A percentile compares a stretch with the other conserved stretches of the same genome.
Evolutionary conservation across 1,140 invertebrate species (phyloP).

Genomic region (Cydia splendana): DNA sequence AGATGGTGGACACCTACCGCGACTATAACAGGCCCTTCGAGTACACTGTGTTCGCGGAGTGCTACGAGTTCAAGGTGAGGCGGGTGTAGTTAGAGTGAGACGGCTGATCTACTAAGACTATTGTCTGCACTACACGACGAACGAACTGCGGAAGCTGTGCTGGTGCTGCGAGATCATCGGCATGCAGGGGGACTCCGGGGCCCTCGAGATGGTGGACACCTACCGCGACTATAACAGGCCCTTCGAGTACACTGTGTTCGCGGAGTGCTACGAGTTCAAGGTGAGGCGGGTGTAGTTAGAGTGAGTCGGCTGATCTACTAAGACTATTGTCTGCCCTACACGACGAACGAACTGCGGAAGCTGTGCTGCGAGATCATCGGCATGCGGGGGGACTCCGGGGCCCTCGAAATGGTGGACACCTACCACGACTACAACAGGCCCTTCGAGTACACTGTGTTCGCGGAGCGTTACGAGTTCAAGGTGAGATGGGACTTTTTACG

Average conservation of each 20-base stretch:
- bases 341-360: conserved; percentile 85
- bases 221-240: conserved; percentile 82
- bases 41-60: conserved; percentile 82
- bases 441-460: conserved; percentile 82
- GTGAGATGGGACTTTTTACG: conserved; percentile 39
- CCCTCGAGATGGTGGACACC: conserved; percentile 87
- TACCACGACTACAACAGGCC: conserved; percentile 65
- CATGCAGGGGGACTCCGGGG: conserved; percentile 79
- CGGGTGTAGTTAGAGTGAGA: conserved; percentile 22
- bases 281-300: conserved; percentile 41
- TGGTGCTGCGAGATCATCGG: conserved; percentile 85
- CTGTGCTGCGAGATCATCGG: conserved; percentile 85
- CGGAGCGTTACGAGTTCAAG: conserved; percentile 72
- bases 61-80: conserved; percentile 58
- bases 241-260: conserved; percentile 82
- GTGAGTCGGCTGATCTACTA: too few relatives aligned
- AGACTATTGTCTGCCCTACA: conserved; percentile 82
- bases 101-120: not conserved
- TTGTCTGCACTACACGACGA: too few relatives aligned
- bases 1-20: conserved; percentile 84
- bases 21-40: conserved; percentile 83
- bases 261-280: conserved; percentile 72
- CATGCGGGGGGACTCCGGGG: conserved; percentile 78
- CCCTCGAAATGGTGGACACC: conserved; percentile 87
- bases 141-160: too few relatives aligned